Evolutionary conservation across 2,113 vertebrate species (phyloP), one percentile per base, ranked within the genome.

Genomic region (Poeciliopsis prolifica): DNA sequence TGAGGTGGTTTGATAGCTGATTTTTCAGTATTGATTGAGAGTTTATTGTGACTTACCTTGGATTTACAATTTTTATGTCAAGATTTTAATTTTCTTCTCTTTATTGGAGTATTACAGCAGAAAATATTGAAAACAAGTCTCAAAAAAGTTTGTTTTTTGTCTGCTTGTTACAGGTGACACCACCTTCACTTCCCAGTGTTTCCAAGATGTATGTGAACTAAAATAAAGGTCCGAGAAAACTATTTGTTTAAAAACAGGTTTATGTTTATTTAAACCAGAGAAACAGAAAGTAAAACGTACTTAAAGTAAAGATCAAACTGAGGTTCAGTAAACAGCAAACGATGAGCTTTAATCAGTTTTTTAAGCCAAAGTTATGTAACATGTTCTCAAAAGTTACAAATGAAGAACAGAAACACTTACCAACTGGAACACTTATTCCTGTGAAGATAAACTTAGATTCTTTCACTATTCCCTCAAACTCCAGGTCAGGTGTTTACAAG

Each of bases 321-420:
- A 68, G 29, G 10, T 26, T 61, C 2, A 13, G 7, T 72, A 63
- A 7, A 44, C 5, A 54, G 29, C 5, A 31, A 65, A 75, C 1
- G 1, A 5, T 8, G 65, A 13, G 42, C 5, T n/a, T 65, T n/a
- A 26, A 1, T 64, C 9, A 64, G 19, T 6, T 44, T 17, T 17
- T 4, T 44, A 54, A 54, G 48, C 19, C 48, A 24, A 54, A 24
- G 51, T n/a, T 22, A n/a, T n/a, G 51, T 17, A 58, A 48, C 44
- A 17, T 48, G 17, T 1, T 7, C 44, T 48, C 19, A 19, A 63
- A 19, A 35, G 22, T 35, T 31, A 13, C 30, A 61, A 9, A 14
- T 14, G 29, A 28, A 61, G 44, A 19, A 31, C 1, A 69, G 13
- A 17, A 31, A 73, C 48, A 78, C 86, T 92, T 72, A 89, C 90